These are phyloP conservation scores for Brachyistius frenatus DNA, from an alignment of 2,113 vertebrate species.

Conservation along the genomic window DNA sequence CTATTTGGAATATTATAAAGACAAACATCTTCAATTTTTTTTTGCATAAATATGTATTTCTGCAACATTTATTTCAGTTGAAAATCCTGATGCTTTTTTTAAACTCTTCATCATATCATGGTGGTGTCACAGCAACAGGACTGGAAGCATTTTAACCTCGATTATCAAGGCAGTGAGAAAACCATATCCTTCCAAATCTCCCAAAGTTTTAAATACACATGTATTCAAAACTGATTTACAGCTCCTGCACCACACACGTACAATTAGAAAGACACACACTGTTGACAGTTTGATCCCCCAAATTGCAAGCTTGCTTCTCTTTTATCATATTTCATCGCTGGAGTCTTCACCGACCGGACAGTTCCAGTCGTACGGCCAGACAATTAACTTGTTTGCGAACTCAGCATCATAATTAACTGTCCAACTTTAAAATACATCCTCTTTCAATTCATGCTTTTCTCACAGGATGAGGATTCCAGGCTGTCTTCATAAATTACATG, in stretches of 20 bases:
- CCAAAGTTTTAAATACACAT: slow-evolving; percentile 67
- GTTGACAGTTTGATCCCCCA: slow-evolving; percentile 53
- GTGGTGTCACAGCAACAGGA: too few relatives aligned
- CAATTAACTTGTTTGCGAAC: slow-evolving; percentile 66
- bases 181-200: slow-evolving; percentile 27
- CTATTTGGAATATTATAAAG: too few relatives aligned
- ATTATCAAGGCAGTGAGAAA: too few relatives aligned
- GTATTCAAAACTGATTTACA: slow-evolving; percentile 74
- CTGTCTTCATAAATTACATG: slow-evolving; percentile 85
- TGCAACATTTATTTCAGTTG: too few relatives aligned
- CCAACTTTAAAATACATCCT: slow-evolving; percentile 29
- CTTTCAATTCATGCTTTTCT: slow-evolving; percentile 42
- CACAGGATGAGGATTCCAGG: slow-evolving; percentile 48
- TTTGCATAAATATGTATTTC: too few relatives aligned
- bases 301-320: slow-evolving; percentile 64
- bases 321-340: slow-evolving; percentile 56
- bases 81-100: too few relatives aligned
- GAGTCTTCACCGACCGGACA: slow-evolving; percentile 26
- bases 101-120: too few relatives aligned
- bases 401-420: slow-evolving; percentile 65
- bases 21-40: too few relatives aligned
- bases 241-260: slow-evolving; percentile 44
- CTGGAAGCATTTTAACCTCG: too few relatives aligned
- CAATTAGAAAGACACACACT: slow-evolving; percentile 70
- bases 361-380: slow-evolving; percentile 41